Base-by-base conservation (phyloP, 2,797 vertebrate species). In the Protosalanx chinensis region DNA sequence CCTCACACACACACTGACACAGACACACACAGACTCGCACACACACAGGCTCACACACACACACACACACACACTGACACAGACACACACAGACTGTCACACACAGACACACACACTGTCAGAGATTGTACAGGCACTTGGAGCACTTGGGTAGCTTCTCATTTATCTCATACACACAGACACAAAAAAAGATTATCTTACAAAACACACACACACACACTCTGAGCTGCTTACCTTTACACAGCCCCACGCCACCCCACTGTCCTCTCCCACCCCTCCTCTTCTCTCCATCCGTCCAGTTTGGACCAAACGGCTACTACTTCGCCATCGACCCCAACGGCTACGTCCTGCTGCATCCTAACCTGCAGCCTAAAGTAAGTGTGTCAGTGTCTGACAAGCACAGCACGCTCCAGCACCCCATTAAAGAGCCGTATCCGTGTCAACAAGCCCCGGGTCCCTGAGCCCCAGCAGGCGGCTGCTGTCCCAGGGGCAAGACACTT, bases 271-370 rank as follows among this genome's bases (percentile, higher is more conserved):
- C 35, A 37, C 7, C 35, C 35, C 35, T 37, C 35, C 35, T 37
- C 6, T 37, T 37, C 35, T 37, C 35, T 37, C 7, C 35, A 27
- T 27, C 13, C 23, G 71, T 70, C 41, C 87, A 99, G 98, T 94
- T 99, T 33, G 97, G 98, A 53, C 96, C 97, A 80, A 99, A 99
- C 72, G 98, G 98, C 80, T 99, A 99, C 86, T 99, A 98, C 87
- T 99, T 99, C 91, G 98, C 98, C 65, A 98, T 99, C 64, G 97
- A 99, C 88, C 97, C 97, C 67, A 99, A 99, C 80, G 98, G 98
- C 73, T 99, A 99, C 68, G 98, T 99, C 76, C 90, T 99, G 76
- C 93, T 99, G 70, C 98, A 99, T 82, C 98, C 98, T 79, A 99
- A 99, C 90, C 96, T 99, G 73, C 97, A 96, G 84, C 98, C 98